Percentiles rank a stretch among this genome's conserved stretches.
These are phyloP conservation scores for Leptura quadrifasciata DNA, from an alignment of 2,888 invertebrate genomes.

Conservation along the genomic window DNA sequence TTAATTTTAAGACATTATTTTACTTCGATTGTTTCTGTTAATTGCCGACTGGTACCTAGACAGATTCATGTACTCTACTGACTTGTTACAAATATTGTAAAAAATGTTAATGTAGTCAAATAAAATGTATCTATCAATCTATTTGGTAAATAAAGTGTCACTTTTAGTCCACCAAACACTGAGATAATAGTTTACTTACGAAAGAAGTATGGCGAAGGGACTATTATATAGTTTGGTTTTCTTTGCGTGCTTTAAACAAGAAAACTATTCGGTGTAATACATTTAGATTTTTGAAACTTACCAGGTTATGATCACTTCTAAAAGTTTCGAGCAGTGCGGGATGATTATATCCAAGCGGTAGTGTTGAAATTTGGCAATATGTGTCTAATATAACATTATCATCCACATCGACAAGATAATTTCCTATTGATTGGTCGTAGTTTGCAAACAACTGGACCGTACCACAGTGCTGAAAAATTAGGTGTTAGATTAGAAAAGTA, in stretches of 20 bases:
- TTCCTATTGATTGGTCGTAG: constrained; percentile 93
- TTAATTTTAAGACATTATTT: too few relatives aligned
- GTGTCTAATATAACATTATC: constrained; percentile 93
- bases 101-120: too few relatives aligned
- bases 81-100: too few relatives aligned
- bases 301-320: constrained; percentile 80
- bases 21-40: too few relatives aligned
- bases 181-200: too few relatives aligned
- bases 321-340: constrained; percentile 87
- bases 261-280: not conserved
- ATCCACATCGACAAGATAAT: constrained; percentile 96
- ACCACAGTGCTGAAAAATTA: constrained; percentile 81
- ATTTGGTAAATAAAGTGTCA: too few relatives aligned
- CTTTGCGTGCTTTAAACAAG: too few relatives aligned
- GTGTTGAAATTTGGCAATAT: constrained; percentile 94
- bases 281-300: constrained; percentile 37
- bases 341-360: constrained; percentile 96
- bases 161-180: too few relatives aligned
- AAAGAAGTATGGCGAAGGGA: too few relatives aligned
- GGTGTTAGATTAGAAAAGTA: not conserved
- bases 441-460: constrained; percentile 93
- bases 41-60: too few relatives aligned
- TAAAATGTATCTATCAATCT: too few relatives aligned
- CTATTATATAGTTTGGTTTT: not conserved
- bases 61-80: too few relatives aligned